phyloP scores from a whole-genome alignment of 2,888 invertebrate species.

The Pyrrhia umbra region DNA sequence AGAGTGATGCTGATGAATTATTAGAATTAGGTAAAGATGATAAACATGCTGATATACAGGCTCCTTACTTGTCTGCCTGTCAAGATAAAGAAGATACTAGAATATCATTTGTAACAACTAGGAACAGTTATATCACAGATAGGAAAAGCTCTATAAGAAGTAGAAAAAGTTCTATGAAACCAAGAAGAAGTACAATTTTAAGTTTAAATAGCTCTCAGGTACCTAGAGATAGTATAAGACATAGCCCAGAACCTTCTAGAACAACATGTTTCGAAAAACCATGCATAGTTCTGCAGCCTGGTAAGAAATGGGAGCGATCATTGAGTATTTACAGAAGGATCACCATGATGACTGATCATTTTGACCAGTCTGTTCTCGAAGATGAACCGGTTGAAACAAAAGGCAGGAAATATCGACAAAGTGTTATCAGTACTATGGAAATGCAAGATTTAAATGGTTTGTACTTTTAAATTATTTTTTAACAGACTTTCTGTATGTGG shows the following conservation, averaged over 20 bases:
- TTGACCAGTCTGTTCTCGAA: conserved; percentile 82
- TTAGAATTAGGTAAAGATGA: conserved; percentile 29
- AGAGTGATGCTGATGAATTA: conserved; percentile 19
- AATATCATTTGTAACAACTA: conserved; percentile 59
- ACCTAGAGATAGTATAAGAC: conserved; percentile 52
- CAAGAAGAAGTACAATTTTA: conserved; percentile 19
- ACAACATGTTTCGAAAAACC: conserved; percentile 68
- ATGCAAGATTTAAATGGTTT: conserved; percentile 82
- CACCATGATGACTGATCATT: conserved; percentile 81
- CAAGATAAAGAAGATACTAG: conserved; percentile 28
- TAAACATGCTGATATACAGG: conserved; percentile 16
- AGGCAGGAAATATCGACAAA: conserved; percentile 90
- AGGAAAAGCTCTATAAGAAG: conserved; percentile 61
- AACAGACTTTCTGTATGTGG: not conserved
- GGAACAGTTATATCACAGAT: conserved; percentile 52
- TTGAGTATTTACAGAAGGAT: conserved; percentile 90
- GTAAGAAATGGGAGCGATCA: conserved; percentile 93
- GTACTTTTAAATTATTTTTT: conserved; percentile 5
- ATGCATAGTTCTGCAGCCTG: conserved; percentile 90
- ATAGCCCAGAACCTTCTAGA: conserved; percentile 43
- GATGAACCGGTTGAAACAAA: conserved; percentile 80
- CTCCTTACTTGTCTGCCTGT: not conserved
- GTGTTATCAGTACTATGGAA: conserved; percentile 87
- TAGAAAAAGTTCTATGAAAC: conserved; percentile 53
- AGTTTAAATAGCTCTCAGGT: conserved; percentile 48